Evolutionary conservation across 1,140 invertebrate species (phyloP).

Genomic region (Hyles vespertilio): DNA sequence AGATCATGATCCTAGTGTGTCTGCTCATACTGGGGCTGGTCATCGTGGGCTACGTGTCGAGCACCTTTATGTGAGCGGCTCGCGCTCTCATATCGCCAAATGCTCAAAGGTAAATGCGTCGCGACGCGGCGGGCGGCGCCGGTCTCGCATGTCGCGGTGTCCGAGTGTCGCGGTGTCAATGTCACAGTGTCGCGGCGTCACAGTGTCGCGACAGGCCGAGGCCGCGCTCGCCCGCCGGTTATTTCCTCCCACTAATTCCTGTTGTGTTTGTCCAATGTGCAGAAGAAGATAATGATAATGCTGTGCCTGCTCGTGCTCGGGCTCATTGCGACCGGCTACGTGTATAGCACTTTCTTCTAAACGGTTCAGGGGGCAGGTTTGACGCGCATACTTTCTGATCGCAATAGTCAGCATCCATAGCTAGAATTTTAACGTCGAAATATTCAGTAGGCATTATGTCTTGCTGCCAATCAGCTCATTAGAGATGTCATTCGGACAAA

Average conservation of each 20-base stretch:
- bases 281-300: conserved; percentile 99
- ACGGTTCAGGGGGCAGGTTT: conserved; percentile 63
- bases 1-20: conserved; percentile 99
- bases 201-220: conserved; percentile 10
- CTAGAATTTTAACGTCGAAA: conserved; percentile 42
- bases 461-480: background rate
- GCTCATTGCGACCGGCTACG: conserved; percentile 84
- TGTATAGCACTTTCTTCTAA: conserved; percentile 76
- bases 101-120: conserved; percentile 59
- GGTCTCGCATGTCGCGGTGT: conserved; percentile 1
- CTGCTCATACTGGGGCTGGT: conserved; percentile 92
- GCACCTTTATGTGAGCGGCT: conserved; percentile 63
- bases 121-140: conserved; percentile 30
- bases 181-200: no score
- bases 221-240: conserved; percentile 39
- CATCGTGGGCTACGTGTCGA: conserved; percentile 80
- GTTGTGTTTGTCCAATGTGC: conserved; percentile 79
- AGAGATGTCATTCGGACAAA: conserved; percentile 4
- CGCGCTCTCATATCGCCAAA: conserved; percentile 28
- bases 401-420: conserved; percentile 58
- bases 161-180: no score
- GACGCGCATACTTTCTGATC: conserved; percentile 44
- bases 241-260: conserved; percentile 61
- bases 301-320: conserved; percentile 90
- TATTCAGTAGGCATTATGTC: conserved; percentile 41